These are phyloP conservation scores for Drosophila parvula DNA, from an alignment of 1,140 invertebrate species.

Conservation along the genomic window DNA sequence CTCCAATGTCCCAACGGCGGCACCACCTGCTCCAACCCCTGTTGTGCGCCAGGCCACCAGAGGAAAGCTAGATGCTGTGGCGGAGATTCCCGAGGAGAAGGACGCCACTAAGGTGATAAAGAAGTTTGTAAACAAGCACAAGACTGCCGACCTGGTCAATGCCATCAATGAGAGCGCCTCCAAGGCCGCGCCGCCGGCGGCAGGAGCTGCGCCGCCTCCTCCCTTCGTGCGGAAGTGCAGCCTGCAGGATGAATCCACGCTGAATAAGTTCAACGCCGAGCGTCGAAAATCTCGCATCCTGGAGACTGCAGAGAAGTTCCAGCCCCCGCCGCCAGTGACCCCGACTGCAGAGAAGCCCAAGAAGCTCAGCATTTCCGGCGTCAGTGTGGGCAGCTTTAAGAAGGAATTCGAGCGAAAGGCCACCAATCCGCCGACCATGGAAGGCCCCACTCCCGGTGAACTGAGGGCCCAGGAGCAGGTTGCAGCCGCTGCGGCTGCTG, in stretches of 20 bases:
- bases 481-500: conserved; percentile 74
- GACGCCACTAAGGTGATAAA: conserved; percentile 82
- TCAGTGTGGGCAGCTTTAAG: conserved; percentile 92
- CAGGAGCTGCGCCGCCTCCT: conserved; percentile 17
- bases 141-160: conserved; percentile 79
- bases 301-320: conserved; percentile 89
- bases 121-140: conserved; percentile 82
- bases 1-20: neutral
- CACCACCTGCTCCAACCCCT: conserved; percentile 4
- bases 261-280: conserved; percentile 81
- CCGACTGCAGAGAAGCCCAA: conserved; percentile 88
- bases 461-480: conserved; percentile 72
- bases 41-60: conserved; percentile 61
- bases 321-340: conserved; percentile 75
- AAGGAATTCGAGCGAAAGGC: conserved; percentile 92
- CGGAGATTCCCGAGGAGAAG: conserved; percentile 71
- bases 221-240: conserved; percentile 78
- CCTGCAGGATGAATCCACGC: conserved; percentile 82
- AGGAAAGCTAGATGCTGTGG: conserved; percentile 69
- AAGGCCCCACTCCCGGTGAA: conserved; percentile 71
- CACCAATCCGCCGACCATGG: conserved; percentile 85
- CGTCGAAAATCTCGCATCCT: conserved; percentile 88
- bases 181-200: conserved; percentile 26
- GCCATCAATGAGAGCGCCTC: conserved; percentile 73
- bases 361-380: conserved; percentile 90